phyloP scores from a whole-genome alignment of 2,888 invertebrate species.

The Raillietiella orientalis region DNA sequence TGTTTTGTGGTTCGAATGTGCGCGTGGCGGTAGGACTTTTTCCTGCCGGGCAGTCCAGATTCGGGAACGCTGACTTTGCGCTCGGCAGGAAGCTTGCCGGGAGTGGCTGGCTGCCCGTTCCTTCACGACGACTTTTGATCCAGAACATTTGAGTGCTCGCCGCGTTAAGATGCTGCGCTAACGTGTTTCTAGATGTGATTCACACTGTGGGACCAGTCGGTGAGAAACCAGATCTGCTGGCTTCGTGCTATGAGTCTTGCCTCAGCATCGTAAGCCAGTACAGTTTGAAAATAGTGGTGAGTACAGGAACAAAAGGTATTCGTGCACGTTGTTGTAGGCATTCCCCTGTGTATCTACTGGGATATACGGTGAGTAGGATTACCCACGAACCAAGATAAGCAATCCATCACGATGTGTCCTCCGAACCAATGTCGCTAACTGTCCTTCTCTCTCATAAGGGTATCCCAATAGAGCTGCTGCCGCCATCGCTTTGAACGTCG shows the following conservation, averaged over 20 bases:
- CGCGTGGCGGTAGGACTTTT: too few relatives aligned
- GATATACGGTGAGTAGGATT: constrained; percentile 25
- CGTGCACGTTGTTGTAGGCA: constrained; percentile 15
- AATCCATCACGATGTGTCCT: not conserved
- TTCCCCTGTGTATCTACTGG: constrained; percentile 78
- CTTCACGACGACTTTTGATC: too few relatives aligned
- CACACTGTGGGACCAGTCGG: constrained; percentile 65
- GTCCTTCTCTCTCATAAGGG: constrained; percentile 12
- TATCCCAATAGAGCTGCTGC: constrained; percentile 49
- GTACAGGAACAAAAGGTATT: constrained; percentile 7
- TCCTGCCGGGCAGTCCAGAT: too few relatives aligned
- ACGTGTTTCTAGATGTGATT: constrained; percentile 42
- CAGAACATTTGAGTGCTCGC: too few relatives aligned
- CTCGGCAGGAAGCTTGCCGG: too few relatives aligned
- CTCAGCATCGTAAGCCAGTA: constrained; percentile 22
- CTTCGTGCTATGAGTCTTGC: constrained; percentile 32
- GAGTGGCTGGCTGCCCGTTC: too few relatives aligned
- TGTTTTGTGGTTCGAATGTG: too few relatives aligned
- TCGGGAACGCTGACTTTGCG: too few relatives aligned
- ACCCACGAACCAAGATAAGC: not conserved
- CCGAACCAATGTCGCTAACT: not conserved
- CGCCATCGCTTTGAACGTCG: constrained; percentile 29
- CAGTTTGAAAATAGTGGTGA: constrained; percentile 25
- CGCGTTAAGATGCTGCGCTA: too few relatives aligned
- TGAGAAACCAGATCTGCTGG: constrained; percentile 25